phyloP scores from a whole-genome alignment of 2,888 invertebrate genomes.

The Amorpha juglandis region DNA sequence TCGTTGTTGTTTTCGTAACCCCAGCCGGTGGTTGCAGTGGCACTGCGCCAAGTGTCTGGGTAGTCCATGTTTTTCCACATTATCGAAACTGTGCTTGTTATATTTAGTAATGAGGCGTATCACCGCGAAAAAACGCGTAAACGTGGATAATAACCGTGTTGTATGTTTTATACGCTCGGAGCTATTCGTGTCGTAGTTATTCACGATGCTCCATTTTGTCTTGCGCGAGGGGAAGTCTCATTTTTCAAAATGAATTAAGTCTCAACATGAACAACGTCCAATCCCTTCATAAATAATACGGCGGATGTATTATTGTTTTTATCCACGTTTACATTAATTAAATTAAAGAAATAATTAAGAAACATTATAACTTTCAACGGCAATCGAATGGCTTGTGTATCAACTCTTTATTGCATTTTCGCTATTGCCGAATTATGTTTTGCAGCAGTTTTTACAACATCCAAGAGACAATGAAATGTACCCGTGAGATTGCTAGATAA shows the following conservation, averaged over 20 bases:
- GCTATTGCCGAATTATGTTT: slow-evolving; percentile 52
- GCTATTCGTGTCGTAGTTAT: slow-evolving; percentile 59
- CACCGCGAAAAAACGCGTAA: slow-evolving; percentile 52
- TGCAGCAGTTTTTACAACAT: slow-evolving; percentile 59
- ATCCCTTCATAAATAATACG: slow-evolving; percentile 52
- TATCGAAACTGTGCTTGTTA: slow-evolving; percentile 50
- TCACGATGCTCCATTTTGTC: slow-evolving; percentile 49
- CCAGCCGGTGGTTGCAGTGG: slow-evolving; percentile 47
- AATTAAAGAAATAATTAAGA: slow-evolving; percentile 1
- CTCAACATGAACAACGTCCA: slow-evolving; percentile 42
- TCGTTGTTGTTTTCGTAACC: slow-evolving; percentile 55
- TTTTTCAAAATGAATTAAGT: slow-evolving; percentile 63
- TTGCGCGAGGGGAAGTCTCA: slow-evolving; percentile 47
- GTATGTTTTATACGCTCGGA: slow-evolving; percentile 47
- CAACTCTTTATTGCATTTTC: slow-evolving; percentile 50
- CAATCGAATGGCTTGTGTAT: slow-evolving; percentile 7
- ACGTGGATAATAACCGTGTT: slow-evolving; percentile 61
- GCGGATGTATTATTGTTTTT: slow-evolving; percentile 46
- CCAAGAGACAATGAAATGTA: slow-evolving; percentile 61
- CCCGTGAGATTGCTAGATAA: slow-evolving; percentile 62
- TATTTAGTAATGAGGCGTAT: slow-evolving; percentile 59
- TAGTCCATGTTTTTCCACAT: slow-evolving; percentile 45
- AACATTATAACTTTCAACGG: background rate
- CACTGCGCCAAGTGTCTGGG: slow-evolving; percentile 51
- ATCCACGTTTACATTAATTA: slow-evolving; percentile 20